These are phyloP conservation scores for Perodicticus potto DNA, from an alignment of 2,797 vertebrate species.

Conservation along the genomic window DNA sequence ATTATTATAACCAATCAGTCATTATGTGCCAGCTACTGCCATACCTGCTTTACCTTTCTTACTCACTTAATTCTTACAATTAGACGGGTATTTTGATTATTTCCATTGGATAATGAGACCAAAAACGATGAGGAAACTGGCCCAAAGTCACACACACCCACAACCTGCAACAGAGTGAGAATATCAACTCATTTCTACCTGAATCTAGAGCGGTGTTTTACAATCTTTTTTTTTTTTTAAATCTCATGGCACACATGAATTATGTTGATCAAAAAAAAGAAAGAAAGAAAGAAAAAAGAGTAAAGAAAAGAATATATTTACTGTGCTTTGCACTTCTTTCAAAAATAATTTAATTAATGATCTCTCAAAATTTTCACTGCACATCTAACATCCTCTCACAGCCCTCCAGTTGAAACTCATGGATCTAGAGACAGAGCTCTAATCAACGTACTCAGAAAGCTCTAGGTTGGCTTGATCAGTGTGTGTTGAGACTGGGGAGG, in stretches of 20 bases:
- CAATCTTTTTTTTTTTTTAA: too few species aligned
- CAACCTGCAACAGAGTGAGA: not conserved
- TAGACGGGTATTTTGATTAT: not conserved
- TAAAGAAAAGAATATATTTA: too few species aligned
- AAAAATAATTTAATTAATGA: too few species aligned
- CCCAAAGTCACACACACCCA: not conserved
- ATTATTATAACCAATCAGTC: conserved; percentile 1
- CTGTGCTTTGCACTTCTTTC: too few species aligned
- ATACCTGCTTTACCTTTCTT: not conserved
- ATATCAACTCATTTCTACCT: not conserved
- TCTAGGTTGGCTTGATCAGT: not conserved
- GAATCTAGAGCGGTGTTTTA: not conserved
- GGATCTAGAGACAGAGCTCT: not conserved
- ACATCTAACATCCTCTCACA: too few species aligned
- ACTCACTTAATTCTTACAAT: not conserved
- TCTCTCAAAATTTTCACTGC: too few species aligned
- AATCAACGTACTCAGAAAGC: not conserved
- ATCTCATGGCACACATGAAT: too few species aligned
- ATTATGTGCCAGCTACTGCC: not conserved
- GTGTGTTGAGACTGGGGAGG: not conserved
- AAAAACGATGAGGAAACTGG: not conserved
- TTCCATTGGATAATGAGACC: not conserved
- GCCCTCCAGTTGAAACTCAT: too few species aligned
- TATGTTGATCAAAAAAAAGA: too few species aligned
- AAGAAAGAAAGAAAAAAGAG: too few species aligned